Conservation (phyloP, 2,797 vertebrate genomes). For the Scolopax rusticola region DNA sequence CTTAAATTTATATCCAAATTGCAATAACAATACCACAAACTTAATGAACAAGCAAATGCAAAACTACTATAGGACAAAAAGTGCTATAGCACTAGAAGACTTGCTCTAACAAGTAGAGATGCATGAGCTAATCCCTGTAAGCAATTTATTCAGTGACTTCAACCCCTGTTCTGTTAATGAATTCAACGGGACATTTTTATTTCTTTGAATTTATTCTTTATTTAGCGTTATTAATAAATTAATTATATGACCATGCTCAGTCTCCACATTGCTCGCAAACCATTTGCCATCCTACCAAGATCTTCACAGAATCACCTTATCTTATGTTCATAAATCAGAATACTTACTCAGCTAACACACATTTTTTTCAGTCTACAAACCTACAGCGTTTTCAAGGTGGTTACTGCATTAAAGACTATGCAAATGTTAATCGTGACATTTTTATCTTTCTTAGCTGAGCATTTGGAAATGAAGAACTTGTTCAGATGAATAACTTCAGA, state of each 20-base stretch:
- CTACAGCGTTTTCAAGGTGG: constrained; percentile 33
- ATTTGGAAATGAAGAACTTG: not conserved
- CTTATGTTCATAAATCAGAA: constrained; percentile 7
- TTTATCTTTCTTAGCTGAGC: constrained; percentile 42
- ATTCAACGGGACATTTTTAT: constrained; percentile 27
- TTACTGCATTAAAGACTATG: constrained; percentile 32
- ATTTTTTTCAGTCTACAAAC: constrained; percentile 27
- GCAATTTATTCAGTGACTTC: constrained; percentile 7
- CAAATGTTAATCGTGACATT: constrained; percentile 31
- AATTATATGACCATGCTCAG: not conserved
- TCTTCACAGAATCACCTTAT: not conserved
- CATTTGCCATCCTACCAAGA: not conserved
- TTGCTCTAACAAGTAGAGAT: constrained; percentile 12
- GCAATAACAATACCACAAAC: not conserved
- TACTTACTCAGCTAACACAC: constrained; percentile 21
- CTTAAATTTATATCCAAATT: not conserved
- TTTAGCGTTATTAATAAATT: constrained; percentile 35
- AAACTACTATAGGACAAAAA: not conserved
- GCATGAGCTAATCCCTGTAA: not conserved
- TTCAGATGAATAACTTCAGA: constrained; percentile 35
- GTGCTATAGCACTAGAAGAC: not conserved
- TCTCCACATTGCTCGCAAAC: constrained; percentile 2
- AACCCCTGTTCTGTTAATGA: not conserved
- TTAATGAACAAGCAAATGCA: not conserved
- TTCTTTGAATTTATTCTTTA: constrained; percentile 30